Evolutionary conservation across 2,797 vertebrate species (phyloP).

Genomic region (Epinephelus coioides): DNA sequence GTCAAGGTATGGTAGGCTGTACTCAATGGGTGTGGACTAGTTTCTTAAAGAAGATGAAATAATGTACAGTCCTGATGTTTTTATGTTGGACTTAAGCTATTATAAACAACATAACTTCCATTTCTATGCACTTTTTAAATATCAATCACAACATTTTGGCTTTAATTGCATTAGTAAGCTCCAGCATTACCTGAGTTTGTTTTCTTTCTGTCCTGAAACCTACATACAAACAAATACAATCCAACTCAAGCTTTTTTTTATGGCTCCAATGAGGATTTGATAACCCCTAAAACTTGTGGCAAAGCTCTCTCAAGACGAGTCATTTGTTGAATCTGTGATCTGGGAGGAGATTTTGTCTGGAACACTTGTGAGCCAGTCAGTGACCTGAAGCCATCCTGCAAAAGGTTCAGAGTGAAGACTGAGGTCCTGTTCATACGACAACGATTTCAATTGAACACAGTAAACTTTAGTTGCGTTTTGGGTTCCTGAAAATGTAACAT

Average conservation of each 20-base stretch:
- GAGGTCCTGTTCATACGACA: no score
- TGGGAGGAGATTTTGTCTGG: background rate
- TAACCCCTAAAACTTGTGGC: background rate
- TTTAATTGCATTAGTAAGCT: no score
- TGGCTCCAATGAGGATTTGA: background rate
- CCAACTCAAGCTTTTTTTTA: background rate
- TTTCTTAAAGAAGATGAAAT: background rate
- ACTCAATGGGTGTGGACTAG: no score
- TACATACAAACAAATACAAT: no score
- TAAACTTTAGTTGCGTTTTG: no score
- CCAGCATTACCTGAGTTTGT: background rate
- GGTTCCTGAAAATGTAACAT: no score
- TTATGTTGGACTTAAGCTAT: background rate
- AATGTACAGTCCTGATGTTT: background rate
- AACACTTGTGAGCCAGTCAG: background rate
- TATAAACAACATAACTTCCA: background rate
- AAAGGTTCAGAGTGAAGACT: background rate
- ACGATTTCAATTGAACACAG: no score
- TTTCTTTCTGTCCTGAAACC: background rate
- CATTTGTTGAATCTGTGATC: background rate
- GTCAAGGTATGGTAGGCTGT: no score
- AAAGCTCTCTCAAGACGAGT: background rate
- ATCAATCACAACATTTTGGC: no score
- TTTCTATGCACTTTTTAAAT: slow-evolving; percentile 5
- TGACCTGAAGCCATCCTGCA: background rate